A percentile compares a stretch with the other conserved stretches of the same genome.
Evolutionary conservation across 2,113 vertebrate genomes (phyloP).

Genomic region (Ivindomyrus marchei): DNA sequence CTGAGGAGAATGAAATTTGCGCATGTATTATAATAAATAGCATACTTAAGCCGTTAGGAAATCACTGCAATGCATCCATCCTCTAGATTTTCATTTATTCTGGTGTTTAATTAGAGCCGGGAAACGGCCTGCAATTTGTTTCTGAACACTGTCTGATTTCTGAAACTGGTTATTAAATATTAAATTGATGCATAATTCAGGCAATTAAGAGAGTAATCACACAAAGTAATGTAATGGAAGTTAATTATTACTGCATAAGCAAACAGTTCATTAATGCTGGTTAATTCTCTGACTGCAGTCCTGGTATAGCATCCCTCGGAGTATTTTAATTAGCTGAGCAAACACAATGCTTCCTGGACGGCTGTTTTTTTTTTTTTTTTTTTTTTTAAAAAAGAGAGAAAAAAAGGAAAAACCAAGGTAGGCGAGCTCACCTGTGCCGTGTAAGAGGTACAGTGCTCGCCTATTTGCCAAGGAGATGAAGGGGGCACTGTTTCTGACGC

Average conservation of each 20-base stretch:
- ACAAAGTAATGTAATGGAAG: conserved; percentile 99
- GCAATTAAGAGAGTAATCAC: conserved; percentile 99
- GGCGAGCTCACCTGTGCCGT: conserved; percentile 55
- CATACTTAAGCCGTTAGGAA: conserved; percentile 98
- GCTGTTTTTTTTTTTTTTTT: conserved; percentile 26
- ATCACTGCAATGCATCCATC: conserved; percentile 96
- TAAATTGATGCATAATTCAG: conserved; percentile 99
- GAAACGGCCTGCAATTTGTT: conserved; percentile 98
- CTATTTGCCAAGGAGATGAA: conserved; percentile 24
- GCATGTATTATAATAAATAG: conserved; percentile 98
- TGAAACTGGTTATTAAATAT: conserved; percentile 99
- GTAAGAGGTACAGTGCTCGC: conserved; percentile 40
- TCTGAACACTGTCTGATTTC: conserved; percentile 99
- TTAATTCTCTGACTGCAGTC: conserved; percentile 96
- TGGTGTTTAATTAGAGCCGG: conserved; percentile 98
- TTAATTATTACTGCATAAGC: conserved; percentile 99
- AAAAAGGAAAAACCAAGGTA: conserved; percentile 39
- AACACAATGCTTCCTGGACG: conserved; percentile 67
- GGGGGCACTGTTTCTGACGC: conserved; percentile 16
- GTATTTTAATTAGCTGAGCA: conserved; percentile 77
- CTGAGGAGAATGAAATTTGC: conserved; percentile 87
- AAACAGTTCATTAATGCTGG: conserved; percentile 99
- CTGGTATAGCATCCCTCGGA: conserved; percentile 93
- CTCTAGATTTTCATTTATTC: conserved; percentile 98
- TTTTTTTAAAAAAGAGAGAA: conserved; percentile 30